These are phyloP conservation scores for Trichonephila inaurata DNA, from an alignment of 1,140 invertebrate genomes.

Conservation along the genomic window DNA sequence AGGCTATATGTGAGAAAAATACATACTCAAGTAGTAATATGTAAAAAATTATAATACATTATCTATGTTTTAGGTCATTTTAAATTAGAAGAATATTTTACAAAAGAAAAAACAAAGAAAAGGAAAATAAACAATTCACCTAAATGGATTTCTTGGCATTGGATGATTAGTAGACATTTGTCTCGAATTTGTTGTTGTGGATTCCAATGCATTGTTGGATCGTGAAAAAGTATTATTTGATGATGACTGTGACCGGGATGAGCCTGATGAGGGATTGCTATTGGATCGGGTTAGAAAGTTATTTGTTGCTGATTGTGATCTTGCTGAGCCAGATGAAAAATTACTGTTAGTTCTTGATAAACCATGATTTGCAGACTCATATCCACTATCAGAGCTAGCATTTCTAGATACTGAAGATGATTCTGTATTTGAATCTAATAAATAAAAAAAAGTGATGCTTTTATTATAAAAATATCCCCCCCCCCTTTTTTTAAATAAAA, in stretches of 20 bases:
- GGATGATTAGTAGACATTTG: constrained; percentile 2
- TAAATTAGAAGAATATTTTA: neutral
- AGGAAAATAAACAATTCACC: neutral
- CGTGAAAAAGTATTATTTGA: neutral
- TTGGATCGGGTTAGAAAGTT: neutral
- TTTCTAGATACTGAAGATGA: constrained; percentile 13
- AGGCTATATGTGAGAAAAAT: too few species aligned
- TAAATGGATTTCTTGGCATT: neutral
- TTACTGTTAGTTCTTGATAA: neutral
- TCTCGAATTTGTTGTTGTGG: constrained; percentile 6
- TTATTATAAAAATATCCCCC: neutral
- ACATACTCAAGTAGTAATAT: too few species aligned
- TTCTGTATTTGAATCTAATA: constrained; percentile 11
- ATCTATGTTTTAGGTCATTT: too few species aligned
- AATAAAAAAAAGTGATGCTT: neutral
- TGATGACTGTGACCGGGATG: neutral
- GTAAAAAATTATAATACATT: too few species aligned
- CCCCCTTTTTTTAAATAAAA: too few species aligned
- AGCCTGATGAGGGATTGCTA: neutral
- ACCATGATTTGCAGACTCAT: constrained; percentile 42
- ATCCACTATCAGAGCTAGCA: constrained; percentile 63
- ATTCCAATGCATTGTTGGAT: too few species aligned
- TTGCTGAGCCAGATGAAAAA: neutral
- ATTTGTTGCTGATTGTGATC: neutral
- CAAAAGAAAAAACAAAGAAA: neutral